Percentiles rank a stretch among this genome's conserved stretches.
Conservation (phyloP, 2,113 vertebrate species). For the Pelecanus crispus region DNA sequence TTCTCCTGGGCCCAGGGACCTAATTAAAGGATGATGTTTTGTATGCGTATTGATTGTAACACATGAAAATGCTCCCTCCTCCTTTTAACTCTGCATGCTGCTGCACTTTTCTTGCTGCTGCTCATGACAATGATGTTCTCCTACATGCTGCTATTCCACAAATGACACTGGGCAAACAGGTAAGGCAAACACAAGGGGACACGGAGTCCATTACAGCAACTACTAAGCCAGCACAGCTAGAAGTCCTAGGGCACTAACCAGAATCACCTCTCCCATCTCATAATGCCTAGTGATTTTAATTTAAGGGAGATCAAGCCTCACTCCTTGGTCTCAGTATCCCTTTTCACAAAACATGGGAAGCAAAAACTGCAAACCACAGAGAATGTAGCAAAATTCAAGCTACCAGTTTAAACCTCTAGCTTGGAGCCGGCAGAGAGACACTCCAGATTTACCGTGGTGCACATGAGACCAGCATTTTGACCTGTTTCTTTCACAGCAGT, state of each 20-base stretch:
- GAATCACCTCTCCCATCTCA: neutral
- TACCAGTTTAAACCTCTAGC: neutral
- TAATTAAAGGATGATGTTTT: neutral
- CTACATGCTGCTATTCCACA: neutral
- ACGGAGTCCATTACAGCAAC: neutral
- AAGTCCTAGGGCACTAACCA: neutral
- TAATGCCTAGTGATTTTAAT: neutral
- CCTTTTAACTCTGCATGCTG: neutral
- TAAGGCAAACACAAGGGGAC: neutral
- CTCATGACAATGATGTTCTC: rapidly evolving
- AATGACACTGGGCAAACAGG: neutral
- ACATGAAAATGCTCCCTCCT: neutral
- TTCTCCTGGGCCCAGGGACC: neutral
- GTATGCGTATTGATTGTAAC: neutral
- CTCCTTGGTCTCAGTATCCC: neutral
- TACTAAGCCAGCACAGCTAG: neutral
- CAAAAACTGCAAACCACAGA: constrained; percentile 3
- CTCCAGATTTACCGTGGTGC: neutral
- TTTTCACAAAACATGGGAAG: neutral
- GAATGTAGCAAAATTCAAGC: neutral
- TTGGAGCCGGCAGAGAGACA: neutral
- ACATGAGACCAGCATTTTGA: neutral
- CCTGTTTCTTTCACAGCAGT: neutral
- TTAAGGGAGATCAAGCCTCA: neutral
- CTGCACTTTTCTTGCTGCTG: neutral